These are phyloP conservation scores for Halisarca cf. caerulea DNA, from an alignment of 37 sponge, comb jelly and placozoan species.

Conservation along the genomic window DNA sequence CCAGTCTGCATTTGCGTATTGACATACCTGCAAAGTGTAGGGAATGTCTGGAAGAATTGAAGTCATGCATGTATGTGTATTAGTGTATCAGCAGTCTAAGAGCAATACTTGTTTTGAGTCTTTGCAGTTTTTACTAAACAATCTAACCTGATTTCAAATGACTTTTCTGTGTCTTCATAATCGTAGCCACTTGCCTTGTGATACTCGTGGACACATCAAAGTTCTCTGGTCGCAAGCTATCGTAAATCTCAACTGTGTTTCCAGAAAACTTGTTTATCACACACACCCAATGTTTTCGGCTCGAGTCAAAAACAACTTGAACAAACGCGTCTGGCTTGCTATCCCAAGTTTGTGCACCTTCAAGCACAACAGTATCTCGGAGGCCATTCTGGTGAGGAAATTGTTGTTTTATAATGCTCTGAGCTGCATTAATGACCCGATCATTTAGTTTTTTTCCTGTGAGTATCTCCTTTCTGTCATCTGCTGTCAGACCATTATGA, in stretches of 20 bases:
- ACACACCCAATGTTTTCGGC: slow-evolving; percentile 1
- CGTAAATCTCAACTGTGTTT: not conserved
- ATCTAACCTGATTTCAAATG: slow-evolving; percentile 5
- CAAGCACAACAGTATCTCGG: not conserved
- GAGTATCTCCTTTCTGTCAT: not conserved
- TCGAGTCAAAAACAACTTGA: not conserved
- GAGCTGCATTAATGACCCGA: not conserved
- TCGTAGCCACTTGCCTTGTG: not conserved
- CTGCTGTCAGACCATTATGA: not conserved
- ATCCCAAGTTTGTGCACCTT: slow-evolving; percentile 17
- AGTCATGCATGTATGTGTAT: no score
- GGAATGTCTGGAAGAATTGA: no score
- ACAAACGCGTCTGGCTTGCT: not conserved
- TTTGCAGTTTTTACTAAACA: no score
- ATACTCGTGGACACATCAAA: not conserved
- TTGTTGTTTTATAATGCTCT: not conserved
- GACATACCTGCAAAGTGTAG: not conserved
- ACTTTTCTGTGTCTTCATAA: slow-evolving; percentile 1
- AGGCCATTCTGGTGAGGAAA: not conserved
- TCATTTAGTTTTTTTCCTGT: not conserved
- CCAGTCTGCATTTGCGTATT: not conserved
- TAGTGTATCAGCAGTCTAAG: no score
- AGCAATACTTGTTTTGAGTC: no score
- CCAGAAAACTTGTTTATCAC: not conserved
- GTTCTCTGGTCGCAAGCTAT: not conserved